These are phyloP conservation scores for Tetragonula carbonaria DNA, from an alignment of 2,888 invertebrate species.

Conservation along the genomic window DNA sequence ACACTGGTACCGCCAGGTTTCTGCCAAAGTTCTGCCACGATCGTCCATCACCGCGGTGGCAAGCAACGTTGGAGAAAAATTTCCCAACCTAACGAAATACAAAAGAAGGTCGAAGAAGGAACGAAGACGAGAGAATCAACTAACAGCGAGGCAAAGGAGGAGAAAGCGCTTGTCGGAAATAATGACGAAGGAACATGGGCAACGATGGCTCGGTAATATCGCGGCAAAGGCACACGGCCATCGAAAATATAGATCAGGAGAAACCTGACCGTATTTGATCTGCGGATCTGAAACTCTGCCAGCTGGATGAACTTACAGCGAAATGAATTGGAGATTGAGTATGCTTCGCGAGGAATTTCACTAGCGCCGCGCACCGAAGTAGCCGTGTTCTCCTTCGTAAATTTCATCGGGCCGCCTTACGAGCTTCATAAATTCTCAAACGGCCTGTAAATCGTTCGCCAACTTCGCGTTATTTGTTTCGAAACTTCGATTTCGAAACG, in stretches of 20 bases:
- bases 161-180: constrained; percentile 25
- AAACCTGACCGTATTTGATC: constrained; percentile 56
- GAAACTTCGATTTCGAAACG: constrained; percentile 37
- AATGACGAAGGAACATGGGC: constrained; percentile 20
- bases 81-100: not conserved
- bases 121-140: not conserved
- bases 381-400: constrained; percentile 45
- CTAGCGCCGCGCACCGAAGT: constrained; percentile 25
- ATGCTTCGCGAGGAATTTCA: constrained; percentile 51
- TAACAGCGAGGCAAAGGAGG: not conserved
- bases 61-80: not conserved
- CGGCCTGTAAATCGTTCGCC: constrained; percentile 44
- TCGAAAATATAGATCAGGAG: constrained; percentile 39
- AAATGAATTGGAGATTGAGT: constrained; percentile 69
- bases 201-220: constrained; percentile 36
- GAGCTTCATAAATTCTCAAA: constrained; percentile 59
- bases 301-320: constrained; percentile 65
- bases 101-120: not conserved
- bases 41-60: not conserved
- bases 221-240: not conserved
- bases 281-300: constrained; percentile 68
- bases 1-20: not conserved
- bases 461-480: constrained; percentile 54
- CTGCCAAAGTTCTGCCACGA: not conserved
- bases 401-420: constrained; percentile 58